A percentile compares a stretch with the other conserved stretches of the same genome.
Evolutionary conservation across 2,888 invertebrate genomes (phyloP).

Genomic region (Morpho helenor): DNA sequence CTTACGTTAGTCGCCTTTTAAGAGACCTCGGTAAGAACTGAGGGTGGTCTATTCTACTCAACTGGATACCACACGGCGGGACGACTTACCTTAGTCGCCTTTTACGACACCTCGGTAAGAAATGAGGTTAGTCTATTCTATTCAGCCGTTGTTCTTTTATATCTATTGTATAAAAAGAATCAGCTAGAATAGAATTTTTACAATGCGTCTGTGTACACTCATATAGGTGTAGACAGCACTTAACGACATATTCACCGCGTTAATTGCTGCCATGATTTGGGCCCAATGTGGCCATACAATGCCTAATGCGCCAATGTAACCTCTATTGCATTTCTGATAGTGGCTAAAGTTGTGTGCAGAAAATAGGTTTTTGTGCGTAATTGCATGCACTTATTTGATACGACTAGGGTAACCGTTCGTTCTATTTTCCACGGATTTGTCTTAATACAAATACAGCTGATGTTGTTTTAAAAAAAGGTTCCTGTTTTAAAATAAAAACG

Average conservation of each 20-base stretch:
- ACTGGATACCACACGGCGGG: too few species aligned
- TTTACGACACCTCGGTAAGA: too few species aligned
- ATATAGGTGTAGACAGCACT: conserved; percentile 24
- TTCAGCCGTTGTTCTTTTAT: too few species aligned
- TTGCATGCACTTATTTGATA: conserved; percentile 29
- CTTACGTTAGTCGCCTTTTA: too few species aligned
- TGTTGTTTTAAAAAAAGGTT: too few species aligned
- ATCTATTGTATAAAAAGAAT: too few species aligned
- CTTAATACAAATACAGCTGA: not conserved
- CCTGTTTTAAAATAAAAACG: too few species aligned
- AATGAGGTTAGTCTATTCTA: too few species aligned
- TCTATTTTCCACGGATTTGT: not conserved
- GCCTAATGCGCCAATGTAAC: conserved; percentile 10
- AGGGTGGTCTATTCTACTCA: too few species aligned
- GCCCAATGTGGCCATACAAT: conserved; percentile 17
- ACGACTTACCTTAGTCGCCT: too few species aligned
- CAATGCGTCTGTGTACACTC: conserved; percentile 5
- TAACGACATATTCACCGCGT: conserved; percentile 31
- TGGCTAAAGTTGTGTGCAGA: conserved; percentile 3
- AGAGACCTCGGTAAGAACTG: too few species aligned
- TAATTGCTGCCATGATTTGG: conserved; percentile 30
- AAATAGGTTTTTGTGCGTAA: conserved; percentile 18
- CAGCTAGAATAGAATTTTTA: not conserved
- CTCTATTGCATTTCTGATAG: conserved; percentile 9
- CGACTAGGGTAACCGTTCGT: not conserved